Conservation (phyloP, 1,140 invertebrate species). For the Drosophila rufa region DNA sequence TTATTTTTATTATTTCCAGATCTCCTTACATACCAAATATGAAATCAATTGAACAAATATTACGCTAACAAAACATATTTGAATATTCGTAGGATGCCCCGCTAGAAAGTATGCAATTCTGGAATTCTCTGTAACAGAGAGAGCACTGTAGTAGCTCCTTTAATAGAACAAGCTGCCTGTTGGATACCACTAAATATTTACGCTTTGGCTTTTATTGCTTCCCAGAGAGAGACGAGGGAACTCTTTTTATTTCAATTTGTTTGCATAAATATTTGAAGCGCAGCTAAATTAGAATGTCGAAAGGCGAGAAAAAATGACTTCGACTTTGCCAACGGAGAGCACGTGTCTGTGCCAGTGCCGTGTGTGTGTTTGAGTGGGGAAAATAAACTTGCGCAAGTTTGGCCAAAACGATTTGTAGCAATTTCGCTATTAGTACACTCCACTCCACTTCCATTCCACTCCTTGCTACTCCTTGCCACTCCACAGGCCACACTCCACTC, state of each 20-base stretch:
- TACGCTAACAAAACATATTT: neutral
- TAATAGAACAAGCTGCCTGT: slow-evolving; percentile 20
- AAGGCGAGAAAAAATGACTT: slow-evolving; percentile 64
- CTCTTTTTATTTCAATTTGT: slow-evolving; percentile 83
- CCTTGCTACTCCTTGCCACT: neutral
- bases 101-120: neutral
- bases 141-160: neutral
- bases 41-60: neutral
- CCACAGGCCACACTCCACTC: slow-evolving; percentile 2
- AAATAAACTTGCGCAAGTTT: slow-evolving; percentile 78
- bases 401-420: slow-evolving; percentile 83
- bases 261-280: slow-evolving; percentile 82
- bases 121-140: too few species aligned
- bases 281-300: slow-evolving; percentile 78
- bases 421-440: slow-evolving; percentile 77
- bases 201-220: slow-evolving; percentile 76
- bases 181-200: slow-evolving; percentile 73
- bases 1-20: neutral
- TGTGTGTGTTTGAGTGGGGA: slow-evolving; percentile 31
- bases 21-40: too few species aligned
- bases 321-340: slow-evolving; percentile 8
- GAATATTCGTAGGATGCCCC: neutral
- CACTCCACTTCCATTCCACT: slow-evolving; percentile 2
- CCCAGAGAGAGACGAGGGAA: slow-evolving; percentile 44
- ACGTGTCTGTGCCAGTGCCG: slow-evolving; percentile 19